Evolutionary conservation across 2,888 invertebrate species (phyloP).

Genomic region (Sericinus montela): DNA sequence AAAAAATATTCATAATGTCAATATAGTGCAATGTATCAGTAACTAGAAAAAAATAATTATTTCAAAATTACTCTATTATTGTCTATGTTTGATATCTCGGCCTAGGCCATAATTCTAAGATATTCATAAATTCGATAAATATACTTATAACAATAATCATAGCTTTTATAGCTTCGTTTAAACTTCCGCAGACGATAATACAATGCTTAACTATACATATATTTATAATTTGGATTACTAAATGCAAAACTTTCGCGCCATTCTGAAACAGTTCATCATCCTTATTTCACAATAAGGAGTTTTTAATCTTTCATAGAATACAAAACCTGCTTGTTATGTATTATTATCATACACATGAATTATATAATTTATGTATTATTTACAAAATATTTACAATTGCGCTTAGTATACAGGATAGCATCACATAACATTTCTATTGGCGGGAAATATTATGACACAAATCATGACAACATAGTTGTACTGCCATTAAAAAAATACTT

Average conservation of each 20-base stretch:
- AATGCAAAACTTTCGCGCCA: not conserved
- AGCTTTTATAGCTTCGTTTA: too few relatives aligned
- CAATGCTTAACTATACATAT: not conserved
- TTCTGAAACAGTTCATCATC: too few relatives aligned
- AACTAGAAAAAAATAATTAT: constrained; percentile 13
- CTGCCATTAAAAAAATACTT: too few relatives aligned
- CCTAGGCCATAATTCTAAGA: constrained; percentile 12
- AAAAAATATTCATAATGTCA: constrained; percentile 30
- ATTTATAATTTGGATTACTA: not conserved
- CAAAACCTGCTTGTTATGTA: too few relatives aligned
- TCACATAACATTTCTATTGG: too few relatives aligned
- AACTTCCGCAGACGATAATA: not conserved
- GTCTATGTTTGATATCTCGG: constrained; percentile 31
- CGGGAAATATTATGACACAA: too few relatives aligned
- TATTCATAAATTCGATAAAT: constrained; percentile 16
- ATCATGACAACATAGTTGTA: too few relatives aligned
- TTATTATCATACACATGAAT: not conserved
- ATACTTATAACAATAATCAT: not conserved
- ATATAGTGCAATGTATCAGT: constrained; percentile 15
- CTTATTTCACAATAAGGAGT: not conserved
- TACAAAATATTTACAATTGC: not conserved
- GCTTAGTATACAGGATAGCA: too few relatives aligned
- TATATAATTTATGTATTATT: not conserved
- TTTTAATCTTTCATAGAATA: too few relatives aligned
- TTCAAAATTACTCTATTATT: constrained; percentile 26